Evolutionary conservation across 2,113 vertebrate genomes (phyloP).

Genomic region (Eclectus roratus): DNA sequence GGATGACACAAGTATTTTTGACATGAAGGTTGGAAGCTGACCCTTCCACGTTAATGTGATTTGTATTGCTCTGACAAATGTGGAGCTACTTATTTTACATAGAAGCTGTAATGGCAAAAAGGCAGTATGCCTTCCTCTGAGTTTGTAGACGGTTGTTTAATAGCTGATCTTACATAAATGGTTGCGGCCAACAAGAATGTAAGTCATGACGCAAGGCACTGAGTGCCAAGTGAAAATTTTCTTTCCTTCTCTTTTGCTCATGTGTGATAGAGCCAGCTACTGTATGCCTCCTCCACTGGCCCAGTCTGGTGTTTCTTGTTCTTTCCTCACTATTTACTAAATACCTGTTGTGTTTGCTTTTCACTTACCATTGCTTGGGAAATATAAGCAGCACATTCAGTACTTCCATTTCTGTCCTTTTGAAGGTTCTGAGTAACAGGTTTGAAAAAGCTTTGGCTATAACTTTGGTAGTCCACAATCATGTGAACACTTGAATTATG

Average conservation of each 20-base stretch:
- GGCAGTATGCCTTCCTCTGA: accelerated
- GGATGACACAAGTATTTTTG: background rate
- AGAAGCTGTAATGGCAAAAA: background rate
- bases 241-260: background rate
- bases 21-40: background rate
- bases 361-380: background rate
- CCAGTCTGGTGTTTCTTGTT: background rate
- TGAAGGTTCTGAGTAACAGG: background rate
- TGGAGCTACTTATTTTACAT: background rate
- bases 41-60: background rate
- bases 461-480: accelerated
- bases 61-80: background rate
- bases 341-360: background rate
- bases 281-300: background rate
- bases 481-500: background rate
- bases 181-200: background rate
- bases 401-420: background rate
- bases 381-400: background rate
- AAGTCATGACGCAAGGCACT: background rate
- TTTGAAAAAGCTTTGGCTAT: background rate
- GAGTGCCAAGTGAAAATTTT: background rate
- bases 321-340: background rate
- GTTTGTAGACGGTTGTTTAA: background rate
- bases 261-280: background rate
- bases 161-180: background rate